Evolutionary conservation across 2,113 vertebrate genomes (phyloP).

Genomic region (Sinocyclocheilus anshuiensis): DNA sequence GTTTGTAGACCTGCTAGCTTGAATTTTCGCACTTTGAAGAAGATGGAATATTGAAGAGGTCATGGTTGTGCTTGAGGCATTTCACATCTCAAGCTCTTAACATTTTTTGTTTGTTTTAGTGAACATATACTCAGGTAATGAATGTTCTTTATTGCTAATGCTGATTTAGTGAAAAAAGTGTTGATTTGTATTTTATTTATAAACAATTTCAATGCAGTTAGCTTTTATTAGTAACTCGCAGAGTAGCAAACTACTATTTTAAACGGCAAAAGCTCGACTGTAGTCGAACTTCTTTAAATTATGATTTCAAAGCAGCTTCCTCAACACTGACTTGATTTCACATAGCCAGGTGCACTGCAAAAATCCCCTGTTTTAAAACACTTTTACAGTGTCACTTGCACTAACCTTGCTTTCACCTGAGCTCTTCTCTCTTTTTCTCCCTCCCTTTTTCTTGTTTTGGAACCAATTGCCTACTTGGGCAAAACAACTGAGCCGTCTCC

Average conservation of each 20-base stretch:
- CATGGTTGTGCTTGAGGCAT: background rate
- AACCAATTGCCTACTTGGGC: conserved; percentile 63
- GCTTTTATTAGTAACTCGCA: background rate
- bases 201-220: background rate
- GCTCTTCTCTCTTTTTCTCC: background rate
- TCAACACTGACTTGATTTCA: background rate
- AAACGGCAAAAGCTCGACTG: background rate
- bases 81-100: background rate
- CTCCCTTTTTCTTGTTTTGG: conserved; percentile 40
- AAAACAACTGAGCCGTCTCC: conserved; percentile 71
- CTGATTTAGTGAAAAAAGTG: background rate
- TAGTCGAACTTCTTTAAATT: background rate
- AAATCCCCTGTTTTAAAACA: background rate
- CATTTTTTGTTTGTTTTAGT: background rate
- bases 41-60: background rate
- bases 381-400: background rate
- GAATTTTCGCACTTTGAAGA: conserved; percentile 12
- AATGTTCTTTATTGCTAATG: background rate
- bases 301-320: background rate
- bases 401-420: conserved; percentile 8
- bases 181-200: background rate
- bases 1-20: background rate
- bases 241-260: background rate
- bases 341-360: background rate
- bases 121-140: background rate